Percentiles rank a stretch among this genome's conserved stretches.
Conservation (phyloP, 2,888 invertebrate genomes). For the Neoaliturus tenellus region DNA sequence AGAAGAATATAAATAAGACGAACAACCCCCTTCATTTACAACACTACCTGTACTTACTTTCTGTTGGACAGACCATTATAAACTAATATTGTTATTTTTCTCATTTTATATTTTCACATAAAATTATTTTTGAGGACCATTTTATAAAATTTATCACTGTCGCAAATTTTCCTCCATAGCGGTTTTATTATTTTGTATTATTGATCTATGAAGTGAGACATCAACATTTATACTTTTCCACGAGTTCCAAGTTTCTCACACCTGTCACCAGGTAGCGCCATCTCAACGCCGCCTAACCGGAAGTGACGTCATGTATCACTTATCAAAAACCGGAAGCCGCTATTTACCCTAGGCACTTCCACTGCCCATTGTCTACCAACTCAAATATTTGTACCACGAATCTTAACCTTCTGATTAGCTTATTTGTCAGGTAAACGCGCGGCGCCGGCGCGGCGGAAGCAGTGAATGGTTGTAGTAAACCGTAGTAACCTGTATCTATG, state of each 20-base stretch:
- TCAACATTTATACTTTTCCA: too few relatives aligned
- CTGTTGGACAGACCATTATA: too few relatives aligned
- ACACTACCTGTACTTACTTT: too few relatives aligned
- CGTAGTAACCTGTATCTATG: background rate
- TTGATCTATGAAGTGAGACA: too few relatives aligned
- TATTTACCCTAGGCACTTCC: slow-evolving; percentile 23
- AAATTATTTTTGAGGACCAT: too few relatives aligned
- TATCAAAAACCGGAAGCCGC: slow-evolving; percentile 46
- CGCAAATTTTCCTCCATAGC: too few relatives aligned
- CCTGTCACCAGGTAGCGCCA: slow-evolving; percentile 5
- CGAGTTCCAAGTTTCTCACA: background rate
- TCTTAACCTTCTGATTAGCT: slow-evolving; percentile 33
- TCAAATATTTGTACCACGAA: slow-evolving; percentile 46
- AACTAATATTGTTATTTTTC: too few relatives aligned
- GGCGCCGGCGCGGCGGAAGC: background rate
- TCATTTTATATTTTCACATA: too few relatives aligned
- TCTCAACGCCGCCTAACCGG: background rate
- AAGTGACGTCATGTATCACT: slow-evolving; percentile 38
- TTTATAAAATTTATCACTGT: too few relatives aligned
- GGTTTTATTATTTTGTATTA: too few relatives aligned
- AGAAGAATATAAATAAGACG: too few relatives aligned
- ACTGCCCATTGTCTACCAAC: slow-evolving; percentile 32
- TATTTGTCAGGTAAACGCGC: slow-evolving; percentile 1
- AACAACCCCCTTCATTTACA: too few relatives aligned
- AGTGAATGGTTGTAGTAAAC: slow-evolving; percentile 17